Percentiles rank a stretch among this genome's conserved stretches.
Conservation (phyloP, 2,888 invertebrate genomes). For the Eristalis intricaria region DNA sequence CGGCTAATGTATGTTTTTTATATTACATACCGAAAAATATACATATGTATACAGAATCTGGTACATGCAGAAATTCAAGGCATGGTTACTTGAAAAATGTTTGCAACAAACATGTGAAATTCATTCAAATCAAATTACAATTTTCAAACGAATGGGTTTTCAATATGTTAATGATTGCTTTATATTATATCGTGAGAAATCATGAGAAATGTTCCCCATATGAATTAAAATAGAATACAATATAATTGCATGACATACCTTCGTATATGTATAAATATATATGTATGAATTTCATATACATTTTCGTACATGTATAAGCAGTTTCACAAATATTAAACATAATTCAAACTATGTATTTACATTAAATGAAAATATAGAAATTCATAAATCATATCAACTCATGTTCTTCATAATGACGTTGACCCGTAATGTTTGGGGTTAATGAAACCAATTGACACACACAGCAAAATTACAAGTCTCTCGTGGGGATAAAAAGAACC, state of each 20-base stretch:
- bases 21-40: not conserved
- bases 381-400: constrained; percentile 14
- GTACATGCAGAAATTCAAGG: no score
- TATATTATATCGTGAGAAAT: no score
- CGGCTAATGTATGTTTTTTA: not conserved
- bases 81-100: not conserved
- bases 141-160: no score
- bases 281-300: not conserved
- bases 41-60: no score
- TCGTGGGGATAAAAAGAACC: constrained; percentile 29
- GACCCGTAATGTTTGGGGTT: constrained; percentile 76
- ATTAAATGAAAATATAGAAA: not conserved
- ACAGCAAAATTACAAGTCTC: constrained; percentile 65
- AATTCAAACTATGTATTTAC: not conserved
- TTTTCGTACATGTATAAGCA: not conserved
- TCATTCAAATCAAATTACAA: no score
- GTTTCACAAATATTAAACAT: not conserved
- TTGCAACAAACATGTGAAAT: no score
- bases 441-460: constrained; percentile 81
- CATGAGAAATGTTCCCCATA: no score
- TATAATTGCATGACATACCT: no score
- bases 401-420: constrained; percentile 53
- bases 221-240: no score
- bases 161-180: no score
- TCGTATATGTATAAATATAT: not conserved